A percentile compares a stretch with the other conserved stretches of the same genome.
Conservation (phyloP, 53 echinoderm and acorn worm species). For the Echinometra lucunter region DNA sequence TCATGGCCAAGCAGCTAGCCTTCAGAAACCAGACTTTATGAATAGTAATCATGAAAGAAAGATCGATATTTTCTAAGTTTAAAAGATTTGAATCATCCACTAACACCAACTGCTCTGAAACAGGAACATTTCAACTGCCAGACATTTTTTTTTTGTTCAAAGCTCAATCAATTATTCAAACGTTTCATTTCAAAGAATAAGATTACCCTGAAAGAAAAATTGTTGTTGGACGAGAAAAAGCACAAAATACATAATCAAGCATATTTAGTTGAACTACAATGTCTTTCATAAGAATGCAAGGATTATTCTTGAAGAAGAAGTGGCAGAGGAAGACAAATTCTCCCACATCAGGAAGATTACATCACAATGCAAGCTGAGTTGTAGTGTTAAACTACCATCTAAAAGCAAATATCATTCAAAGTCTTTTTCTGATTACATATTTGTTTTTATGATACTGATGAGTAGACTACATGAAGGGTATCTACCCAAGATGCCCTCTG, state of each 20-base stretch:
- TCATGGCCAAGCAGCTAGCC: constrained; percentile 39
- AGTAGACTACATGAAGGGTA: not conserved
- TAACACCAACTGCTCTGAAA: too few species aligned
- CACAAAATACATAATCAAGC: too few species aligned
- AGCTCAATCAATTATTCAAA: too few species aligned
- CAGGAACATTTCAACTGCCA: too few species aligned
- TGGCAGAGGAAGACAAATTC: not conserved
- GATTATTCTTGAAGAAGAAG: not conserved
- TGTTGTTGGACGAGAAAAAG: too few species aligned
- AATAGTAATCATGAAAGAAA: not conserved
- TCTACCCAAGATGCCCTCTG: constrained; percentile 30
- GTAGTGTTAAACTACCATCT: not conserved
- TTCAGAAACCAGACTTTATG: not conserved
- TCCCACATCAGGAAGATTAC: not conserved
- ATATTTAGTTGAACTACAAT: too few species aligned
- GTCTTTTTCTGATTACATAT: not conserved
- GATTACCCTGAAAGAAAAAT: not conserved
- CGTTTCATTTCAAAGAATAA: not conserved
- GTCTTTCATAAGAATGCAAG: not conserved
- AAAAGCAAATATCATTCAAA: not conserved
- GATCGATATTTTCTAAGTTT: not conserved
- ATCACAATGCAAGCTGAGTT: not conserved
- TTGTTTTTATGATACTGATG: not conserved
- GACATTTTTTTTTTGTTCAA: too few species aligned
- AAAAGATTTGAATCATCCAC: not conserved